A percentile compares a stretch with the other conserved stretches of the same genome.
Evolutionary conservation across 2,797 vertebrate genomes (phyloP).

Genomic region (Urosaurus nigricauda): DNA sequence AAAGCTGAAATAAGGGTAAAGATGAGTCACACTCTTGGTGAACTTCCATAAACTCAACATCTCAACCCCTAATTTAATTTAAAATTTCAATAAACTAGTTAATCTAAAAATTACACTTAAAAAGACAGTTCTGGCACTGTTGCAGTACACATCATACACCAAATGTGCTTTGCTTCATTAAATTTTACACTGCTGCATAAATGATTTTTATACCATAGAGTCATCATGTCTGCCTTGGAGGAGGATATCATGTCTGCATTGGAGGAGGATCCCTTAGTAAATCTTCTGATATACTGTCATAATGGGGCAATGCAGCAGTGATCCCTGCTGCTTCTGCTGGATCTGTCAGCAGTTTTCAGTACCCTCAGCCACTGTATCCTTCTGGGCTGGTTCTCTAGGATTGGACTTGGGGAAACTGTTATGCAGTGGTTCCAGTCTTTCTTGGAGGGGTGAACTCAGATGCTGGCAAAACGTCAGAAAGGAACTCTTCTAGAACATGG

Average conservation of each 20-base stretch:
- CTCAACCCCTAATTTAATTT: slow-evolving; percentile 38
- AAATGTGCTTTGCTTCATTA: slow-evolving; percentile 18
- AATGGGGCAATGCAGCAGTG: background rate
- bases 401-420: too few species aligned
- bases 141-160: slow-evolving; percentile 21
- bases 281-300: background rate
- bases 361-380: too few species aligned
- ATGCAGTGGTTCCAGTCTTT: too few species aligned
- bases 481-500: too few species aligned
- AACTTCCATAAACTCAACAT: slow-evolving; percentile 39
- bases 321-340: background rate
- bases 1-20: slow-evolving; percentile 82
- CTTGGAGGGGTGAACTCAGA: too few species aligned
- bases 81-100: slow-evolving; percentile 36
- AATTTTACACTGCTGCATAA: background rate
- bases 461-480: too few species aligned
- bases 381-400: too few species aligned
- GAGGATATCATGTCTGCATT: background rate
- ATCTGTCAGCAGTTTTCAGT: too few species aligned
- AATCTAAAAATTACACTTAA: slow-evolving; percentile 37
- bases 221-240: background rate
- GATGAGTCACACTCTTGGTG: slow-evolving; percentile 54
- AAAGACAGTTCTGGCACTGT: slow-evolving; percentile 45
- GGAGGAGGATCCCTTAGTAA: background rate
- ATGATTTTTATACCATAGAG: slow-evolving; percentile 1